Base-by-base conservation (phyloP, 2,113 vertebrate species). In the Ranitomeya variabilis region DNA sequence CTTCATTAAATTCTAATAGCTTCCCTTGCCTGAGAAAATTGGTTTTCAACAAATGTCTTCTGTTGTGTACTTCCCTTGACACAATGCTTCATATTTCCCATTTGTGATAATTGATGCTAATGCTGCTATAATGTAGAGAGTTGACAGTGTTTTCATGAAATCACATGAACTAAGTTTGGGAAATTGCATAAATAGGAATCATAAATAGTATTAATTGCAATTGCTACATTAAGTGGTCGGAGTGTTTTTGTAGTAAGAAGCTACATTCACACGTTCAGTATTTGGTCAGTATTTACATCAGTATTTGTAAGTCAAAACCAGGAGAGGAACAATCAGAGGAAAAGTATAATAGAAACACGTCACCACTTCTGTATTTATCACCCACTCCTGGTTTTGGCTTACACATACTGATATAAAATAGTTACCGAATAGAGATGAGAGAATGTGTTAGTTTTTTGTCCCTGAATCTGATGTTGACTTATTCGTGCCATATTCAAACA, bases 1-100 rank as follows among this genome's bases (percentile, higher is more conserved):
- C 73, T 78, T 57, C 85, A 85, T 85, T 85, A 85, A 74, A 76
- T 74, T 76, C 83, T 85, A 85, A 85, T 85, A 85, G 54, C 83
- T 85, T 85, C 52, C 52, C 52, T 69, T 85, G 83, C 82, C 67
- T 71, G 73, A 86, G 74, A 79, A 87, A 87, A 87, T 80, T 80
- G 64, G 45, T 80, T 87, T 87, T 87, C 86, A 78, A 66, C 86
- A 87, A 87, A 87, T 69, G 52, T 80, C 77, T 80, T 11, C 11
- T 57, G 57, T 80, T 80, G 77, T 87, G 80, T 87, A 80, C 77
- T 69, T 87, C 26, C 85, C 73, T 52, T 78, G 55, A 76, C 37
- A 64, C 85, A 86, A 77, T 60, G 26, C 69, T 60, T 86, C 73
- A 74, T 74, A 74, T 85, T 74, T 74, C 71, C 54, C 55, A 19